These are phyloP conservation scores for Carposina sasakii DNA, from an alignment of 1,140 invertebrate species.

Conservation along the genomic window DNA sequence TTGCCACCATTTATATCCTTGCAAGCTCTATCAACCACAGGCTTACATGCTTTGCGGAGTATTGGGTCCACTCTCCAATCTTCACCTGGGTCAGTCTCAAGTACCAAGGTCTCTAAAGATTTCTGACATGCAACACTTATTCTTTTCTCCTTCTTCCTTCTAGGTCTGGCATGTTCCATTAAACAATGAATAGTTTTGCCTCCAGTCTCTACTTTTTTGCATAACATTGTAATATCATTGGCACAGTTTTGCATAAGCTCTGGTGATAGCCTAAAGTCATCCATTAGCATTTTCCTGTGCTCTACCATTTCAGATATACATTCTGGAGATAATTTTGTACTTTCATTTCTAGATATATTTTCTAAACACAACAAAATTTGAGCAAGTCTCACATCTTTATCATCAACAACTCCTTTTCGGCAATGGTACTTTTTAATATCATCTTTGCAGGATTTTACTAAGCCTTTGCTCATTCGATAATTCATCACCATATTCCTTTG, in stretches of 20 bases:
- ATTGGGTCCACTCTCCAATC: constrained; percentile 95
- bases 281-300: constrained; percentile 91
- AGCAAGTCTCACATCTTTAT: constrained; percentile 89
- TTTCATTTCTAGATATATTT: constrained; percentile 83
- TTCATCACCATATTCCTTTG: constrained; percentile 93
- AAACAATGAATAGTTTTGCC: constrained; percentile 96
- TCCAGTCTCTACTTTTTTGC: constrained; percentile 81
- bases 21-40: constrained; percentile 84
- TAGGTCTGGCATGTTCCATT: constrained; percentile 89
- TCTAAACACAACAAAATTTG: constrained; percentile 96
- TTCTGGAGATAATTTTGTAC: constrained; percentile 79
- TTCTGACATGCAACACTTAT: constrained; percentile 80
- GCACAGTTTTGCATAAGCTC: constrained; percentile 93
- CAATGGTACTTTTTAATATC: constrained; percentile 90
- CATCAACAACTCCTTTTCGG: constrained; percentile 81
- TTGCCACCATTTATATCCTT: constrained; percentile 77
- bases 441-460: constrained; percentile 90
- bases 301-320: constrained; percentile 92
- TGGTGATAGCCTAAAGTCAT: constrained; percentile 93
- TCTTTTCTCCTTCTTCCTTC: constrained; percentile 73
- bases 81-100: constrained; percentile 87
- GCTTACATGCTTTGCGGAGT: constrained; percentile 86
- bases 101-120: constrained; percentile 83
- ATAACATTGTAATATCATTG: constrained; percentile 86
- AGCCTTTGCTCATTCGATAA: constrained; percentile 90